Base-by-base conservation (phyloP, 23 tunicate species). In the Trididemnum nubilum region DNA sequence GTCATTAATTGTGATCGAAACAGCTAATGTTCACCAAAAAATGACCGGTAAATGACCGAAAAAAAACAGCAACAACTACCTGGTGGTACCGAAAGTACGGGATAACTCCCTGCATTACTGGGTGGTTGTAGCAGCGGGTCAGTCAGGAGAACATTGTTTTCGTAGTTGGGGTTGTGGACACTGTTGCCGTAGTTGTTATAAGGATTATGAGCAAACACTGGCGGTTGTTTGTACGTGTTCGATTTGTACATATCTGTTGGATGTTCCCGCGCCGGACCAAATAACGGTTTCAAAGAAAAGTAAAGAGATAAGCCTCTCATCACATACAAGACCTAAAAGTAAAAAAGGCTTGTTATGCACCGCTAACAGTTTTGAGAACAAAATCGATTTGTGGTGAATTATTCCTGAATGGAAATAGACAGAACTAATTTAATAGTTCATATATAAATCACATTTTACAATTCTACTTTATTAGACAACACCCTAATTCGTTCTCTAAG, bases 151-250 rank as follows among this genome's bases (percentile, higher is more conserved):
- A 85, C 84, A 71, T 85, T 85, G 72, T 85, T 65, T 30, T 85
- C 90, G 84, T 85, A 85, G 66, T 85, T 85, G 21, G 90, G 90
- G 74, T 85, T 85, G 33, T 54, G 80, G 18, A 85, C 32, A 65
- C 90, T 85, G 79, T 78, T 52, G 3, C 82, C 77, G 26, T 49
- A 39, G 54, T 33, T 35, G 27, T 73, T 38, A 28, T 9, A 38
- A 40, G 9, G 9, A 3, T 2, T 38, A 18, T 77, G 37, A 4
- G 67, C 5, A 57, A 1, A 19, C 2, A 36, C n/a, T 15, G 81
- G 67, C 22, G 36, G 25, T 9, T 77, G 65, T 19, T 52, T 24
- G 39, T 31, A 2, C 9, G 71, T 22, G 35, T 34, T 36, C 2
- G 86, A 79, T 33, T 69, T 69, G 39, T 69, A 33, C 65, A 61